These are phyloP conservation scores for Heterohyrax brucei DNA, from an alignment of 2,797 vertebrate species.

Conservation along the genomic window DNA sequence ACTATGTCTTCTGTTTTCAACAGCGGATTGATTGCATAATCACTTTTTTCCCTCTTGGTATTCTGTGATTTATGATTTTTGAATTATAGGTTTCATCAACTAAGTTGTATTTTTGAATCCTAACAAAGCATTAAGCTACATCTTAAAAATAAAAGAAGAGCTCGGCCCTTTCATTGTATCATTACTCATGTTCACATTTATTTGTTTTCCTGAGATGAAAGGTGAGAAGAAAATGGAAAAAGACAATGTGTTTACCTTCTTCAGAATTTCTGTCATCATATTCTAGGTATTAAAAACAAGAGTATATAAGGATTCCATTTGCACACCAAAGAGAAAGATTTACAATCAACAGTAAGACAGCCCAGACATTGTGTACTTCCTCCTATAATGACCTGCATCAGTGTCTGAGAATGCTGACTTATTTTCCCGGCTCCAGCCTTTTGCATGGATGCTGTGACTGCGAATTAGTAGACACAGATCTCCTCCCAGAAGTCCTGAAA, in stretches of 20 bases:
- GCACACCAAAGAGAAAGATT: neutral
- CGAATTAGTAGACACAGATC: rapidly evolving
- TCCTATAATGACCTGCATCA: rapidly evolving
- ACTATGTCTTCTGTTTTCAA: slow-evolving; percentile 65
- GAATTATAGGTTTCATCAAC: slow-evolving; percentile 68
- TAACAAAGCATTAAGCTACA: slow-evolving; percentile 80
- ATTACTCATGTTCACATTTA: slow-evolving; percentile 5
- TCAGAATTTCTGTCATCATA: neutral
- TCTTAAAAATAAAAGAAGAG: slow-evolving; percentile 68
- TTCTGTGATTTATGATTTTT: slow-evolving; percentile 80
- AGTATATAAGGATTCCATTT: no score
- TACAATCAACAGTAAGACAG: no score
- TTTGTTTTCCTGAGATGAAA: neutral
- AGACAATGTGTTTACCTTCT: no score
- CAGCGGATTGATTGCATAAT: slow-evolving; percentile 72
- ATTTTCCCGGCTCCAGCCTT: neutral
- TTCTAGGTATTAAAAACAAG: neutral
- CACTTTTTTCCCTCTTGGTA: slow-evolving; percentile 68
- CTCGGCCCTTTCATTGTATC: neutral
- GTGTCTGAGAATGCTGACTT: rapidly evolving
- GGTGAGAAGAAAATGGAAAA: neutral
- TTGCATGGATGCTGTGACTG: neutral
- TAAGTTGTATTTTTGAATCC: slow-evolving; percentile 77
- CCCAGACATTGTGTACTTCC: rapidly evolving
- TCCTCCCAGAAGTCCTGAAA: neutral